A percentile compares a stretch with the other conserved stretches of the same genome.
These are phyloP conservation scores for Brenthis daphne DNA, from an alignment of 2,888 invertebrate genomes.

Conservation along the genomic window DNA sequence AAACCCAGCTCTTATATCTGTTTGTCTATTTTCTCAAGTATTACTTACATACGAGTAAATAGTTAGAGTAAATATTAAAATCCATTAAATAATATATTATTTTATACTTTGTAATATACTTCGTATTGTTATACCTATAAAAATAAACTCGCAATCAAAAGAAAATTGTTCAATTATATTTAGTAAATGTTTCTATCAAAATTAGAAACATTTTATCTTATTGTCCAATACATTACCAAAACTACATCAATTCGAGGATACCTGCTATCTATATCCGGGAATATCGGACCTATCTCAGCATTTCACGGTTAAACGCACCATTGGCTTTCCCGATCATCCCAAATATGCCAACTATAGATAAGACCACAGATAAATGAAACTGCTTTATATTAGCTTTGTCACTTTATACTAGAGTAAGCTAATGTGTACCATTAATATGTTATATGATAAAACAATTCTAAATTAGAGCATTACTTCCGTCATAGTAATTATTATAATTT, in stretches of 20 bases:
- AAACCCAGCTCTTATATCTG: too few species aligned
- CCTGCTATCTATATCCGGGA: slow-evolving; percentile 76
- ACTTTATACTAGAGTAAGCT: slow-evolving; percentile 32
- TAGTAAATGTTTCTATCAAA: slow-evolving; percentile 12
- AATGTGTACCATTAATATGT: slow-evolving; percentile 4
- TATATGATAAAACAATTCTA: background rate
- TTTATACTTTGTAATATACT: too few species aligned
- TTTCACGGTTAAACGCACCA: slow-evolving; percentile 79
- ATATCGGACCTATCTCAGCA: slow-evolving; percentile 71
- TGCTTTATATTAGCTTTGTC: slow-evolving; percentile 51
- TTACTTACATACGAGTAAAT: too few species aligned
- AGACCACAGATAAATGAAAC: slow-evolving; percentile 66
- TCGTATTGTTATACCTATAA: background rate
- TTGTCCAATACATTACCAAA: slow-evolving; percentile 64
- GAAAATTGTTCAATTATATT: background rate
- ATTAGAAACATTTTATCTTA: slow-evolving; percentile 47
- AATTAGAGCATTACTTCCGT: slow-evolving; percentile 13
- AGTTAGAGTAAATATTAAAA: too few species aligned
- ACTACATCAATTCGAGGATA: slow-evolving; percentile 65
- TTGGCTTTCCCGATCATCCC: slow-evolving; percentile 67
- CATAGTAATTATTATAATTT: background rate
- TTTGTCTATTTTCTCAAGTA: too few species aligned
- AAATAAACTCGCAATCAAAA: background rate
- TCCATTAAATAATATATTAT: too few species aligned
- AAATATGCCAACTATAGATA: slow-evolving; percentile 66